Percentiles rank a stretch among this genome's conserved stretches.
phyloP scores from a whole-genome alignment of 2,888 invertebrate species.

The Girardia tigrina region DNA sequence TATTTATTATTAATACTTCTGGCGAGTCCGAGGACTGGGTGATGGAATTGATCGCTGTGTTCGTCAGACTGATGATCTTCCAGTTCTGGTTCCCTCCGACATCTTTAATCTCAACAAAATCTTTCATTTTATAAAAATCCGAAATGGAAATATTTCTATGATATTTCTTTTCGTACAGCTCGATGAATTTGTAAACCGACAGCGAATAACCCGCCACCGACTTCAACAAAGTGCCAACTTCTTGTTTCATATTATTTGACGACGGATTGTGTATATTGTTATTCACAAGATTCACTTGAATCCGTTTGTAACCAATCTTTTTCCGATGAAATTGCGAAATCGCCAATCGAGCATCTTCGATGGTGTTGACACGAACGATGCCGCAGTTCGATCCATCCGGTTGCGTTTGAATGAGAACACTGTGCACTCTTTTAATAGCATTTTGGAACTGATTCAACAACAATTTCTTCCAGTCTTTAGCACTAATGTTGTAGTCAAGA shows the following conservation, averaged over 20 bases:
- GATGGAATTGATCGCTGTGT: background rate
- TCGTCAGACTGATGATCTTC: slow-evolving; percentile 10
- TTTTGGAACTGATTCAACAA: slow-evolving; percentile 57
- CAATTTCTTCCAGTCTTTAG: slow-evolving; percentile 58
- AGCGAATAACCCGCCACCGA: slow-evolving; percentile 64
- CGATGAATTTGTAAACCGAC: slow-evolving; percentile 67
- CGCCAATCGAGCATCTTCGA: slow-evolving; percentile 59
- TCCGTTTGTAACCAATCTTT: slow-evolving; percentile 66
- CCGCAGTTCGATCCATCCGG: slow-evolving; percentile 61
- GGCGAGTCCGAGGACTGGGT: background rate
- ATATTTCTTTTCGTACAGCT: slow-evolving; percentile 62
- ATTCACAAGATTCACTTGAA: slow-evolving; percentile 56
- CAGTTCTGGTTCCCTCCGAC: slow-evolving; percentile 33
- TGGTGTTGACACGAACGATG: slow-evolving; percentile 59
- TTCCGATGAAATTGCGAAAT: slow-evolving; percentile 71
- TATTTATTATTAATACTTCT: no score
- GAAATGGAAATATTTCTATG: slow-evolving; percentile 58
- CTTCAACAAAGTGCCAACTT: slow-evolving; percentile 61
- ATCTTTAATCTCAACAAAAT: slow-evolving; percentile 61
- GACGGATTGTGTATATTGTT: slow-evolving; percentile 39
- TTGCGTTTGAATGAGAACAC: slow-evolving; percentile 57
- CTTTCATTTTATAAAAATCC: slow-evolving; percentile 57
- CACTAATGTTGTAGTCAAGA: slow-evolving; percentile 60
- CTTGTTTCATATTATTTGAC: slow-evolving; percentile 52
- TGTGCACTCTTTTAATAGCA: slow-evolving; percentile 49